Conservation (phyloP, 2,888 invertebrate genomes). For the Diabrotica balteata region DNA sequence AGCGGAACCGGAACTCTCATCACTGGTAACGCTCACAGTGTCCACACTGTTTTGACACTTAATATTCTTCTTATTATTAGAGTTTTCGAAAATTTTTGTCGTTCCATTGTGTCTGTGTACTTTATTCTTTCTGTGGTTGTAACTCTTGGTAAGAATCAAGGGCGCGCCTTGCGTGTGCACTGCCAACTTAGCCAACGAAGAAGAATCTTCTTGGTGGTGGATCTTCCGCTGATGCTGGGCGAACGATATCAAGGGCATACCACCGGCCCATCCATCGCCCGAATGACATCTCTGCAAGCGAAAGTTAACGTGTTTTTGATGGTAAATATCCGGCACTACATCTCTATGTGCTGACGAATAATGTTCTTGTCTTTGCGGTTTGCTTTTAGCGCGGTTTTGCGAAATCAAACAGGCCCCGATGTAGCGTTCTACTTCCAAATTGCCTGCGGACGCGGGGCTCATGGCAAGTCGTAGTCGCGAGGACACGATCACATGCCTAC, state of each 20-base stretch:
- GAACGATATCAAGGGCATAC: conserved; percentile 79
- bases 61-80: conserved; percentile 32
- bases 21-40: conserved; percentile 76
- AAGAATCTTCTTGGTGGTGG: conserved; percentile 57
- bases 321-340: conserved; percentile 45
- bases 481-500: conserved; percentile 42
- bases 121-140: conserved; percentile 59
- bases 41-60: conserved; percentile 60
- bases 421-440: conserved; percentile 69
- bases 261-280: conserved; percentile 78
- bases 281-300: conserved; percentile 56
- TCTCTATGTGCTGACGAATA: conserved; percentile 24
- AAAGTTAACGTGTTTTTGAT: conserved; percentile 36
- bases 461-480: conserved; percentile 62
- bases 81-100: conserved; percentile 43
- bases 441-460: conserved; percentile 76
- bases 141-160: conserved; percentile 75
- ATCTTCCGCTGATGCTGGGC: conserved; percentile 64
- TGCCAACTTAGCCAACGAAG: conserved; percentile 75
- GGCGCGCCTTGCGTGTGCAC: conserved; percentile 87
- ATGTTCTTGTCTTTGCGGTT: conserved; percentile 26
- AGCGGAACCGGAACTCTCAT: conserved; percentile 74
- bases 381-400: conserved; percentile 42
- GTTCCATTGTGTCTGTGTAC: conserved; percentile 43
- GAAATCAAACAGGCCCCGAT: conserved; percentile 69